phyloP scores from a whole-genome alignment of 2,797 vertebrate genomes.

The Trichosurus vulpecula region DNA sequence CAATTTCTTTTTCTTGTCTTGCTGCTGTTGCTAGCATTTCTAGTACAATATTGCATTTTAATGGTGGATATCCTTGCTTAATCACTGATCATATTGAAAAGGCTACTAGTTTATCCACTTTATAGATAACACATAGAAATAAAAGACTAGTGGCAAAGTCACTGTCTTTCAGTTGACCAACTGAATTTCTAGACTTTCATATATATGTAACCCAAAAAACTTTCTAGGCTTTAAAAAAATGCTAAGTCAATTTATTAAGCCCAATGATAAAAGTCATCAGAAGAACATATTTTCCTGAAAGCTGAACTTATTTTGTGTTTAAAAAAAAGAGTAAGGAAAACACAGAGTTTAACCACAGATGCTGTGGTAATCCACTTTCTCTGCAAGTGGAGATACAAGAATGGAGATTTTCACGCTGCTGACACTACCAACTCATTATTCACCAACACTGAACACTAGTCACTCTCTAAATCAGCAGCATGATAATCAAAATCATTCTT shows the following conservation, averaged over 20 bases:
- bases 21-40: not conserved
- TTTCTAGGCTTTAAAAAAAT: not conserved
- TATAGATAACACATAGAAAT: not conserved
- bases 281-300: not conserved
- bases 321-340: not conserved
- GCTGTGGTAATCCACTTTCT: no score
- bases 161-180: not conserved
- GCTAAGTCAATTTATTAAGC: not conserved
- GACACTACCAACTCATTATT: no score
- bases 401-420: no score
- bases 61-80: not conserved
- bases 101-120: not conserved
- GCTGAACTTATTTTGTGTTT: not conserved
- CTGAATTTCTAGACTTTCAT: not conserved
- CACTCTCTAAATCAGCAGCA: no score
- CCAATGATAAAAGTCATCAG: not conserved
- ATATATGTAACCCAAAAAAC: not conserved
- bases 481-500: no score
- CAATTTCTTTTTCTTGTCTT: not conserved
- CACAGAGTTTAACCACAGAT: no score
- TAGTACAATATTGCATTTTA: not conserved
- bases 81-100: not conserved
- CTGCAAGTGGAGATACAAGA: no score
- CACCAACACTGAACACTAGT: no score
- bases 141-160: not conserved